Evolutionary conservation across 2,888 invertebrate genomes (phyloP), one percentile per base, ranked within the genome.

Genomic region (Dinocampus coccinellae): DNA sequence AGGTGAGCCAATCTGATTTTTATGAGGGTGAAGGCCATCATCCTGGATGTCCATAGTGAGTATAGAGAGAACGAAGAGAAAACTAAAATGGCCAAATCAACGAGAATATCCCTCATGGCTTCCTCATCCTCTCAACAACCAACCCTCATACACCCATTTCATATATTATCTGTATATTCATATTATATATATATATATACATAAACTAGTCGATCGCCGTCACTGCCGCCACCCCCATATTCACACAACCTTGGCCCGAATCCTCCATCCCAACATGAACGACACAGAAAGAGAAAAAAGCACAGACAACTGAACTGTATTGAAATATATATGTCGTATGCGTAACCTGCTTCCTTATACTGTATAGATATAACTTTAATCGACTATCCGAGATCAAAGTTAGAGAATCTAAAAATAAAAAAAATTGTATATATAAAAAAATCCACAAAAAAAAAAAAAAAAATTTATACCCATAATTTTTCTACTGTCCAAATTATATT

Each of bases 221-320:
- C 71, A 73, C 62, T 71, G 70, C 67, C 71, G 53, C 72, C 69
- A 72, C 60, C 75, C 73, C 76, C 73, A 70, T 74, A 69, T 70
- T 69, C 39, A 39, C 69, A 68, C 74, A 77, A 75, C 77, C 77
- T 76, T 77, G 77, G 77, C 76, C 77, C 58, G 70, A 76, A 77
- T 77, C 76, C 71, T 73, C 16, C 47, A 47, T 47, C 47, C 16
- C 16, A 16, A 47, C n/a, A 47, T 16, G n/a, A n/a, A n/a, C n/a
- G n/a, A n/a, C n/a, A n/a, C n/a, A n/a, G n/a, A n/a, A n/a, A n/a
- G 47, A 47, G 47, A 47, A 16, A 16, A 72, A 70, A 60, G 72
- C n/a, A n/a, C n/a, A 76, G 74, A 64, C 69, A 67, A 65, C 70
- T 70, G 63, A 68, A 62, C 61, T 47, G 6, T 47, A 47, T 47